Percentiles rank a stretch among this genome's conserved stretches.
These are phyloP conservation scores for Oxyruncus cristatus DNA, from an alignment of 2,113 vertebrate genomes.

Conservation along the genomic window DNA sequence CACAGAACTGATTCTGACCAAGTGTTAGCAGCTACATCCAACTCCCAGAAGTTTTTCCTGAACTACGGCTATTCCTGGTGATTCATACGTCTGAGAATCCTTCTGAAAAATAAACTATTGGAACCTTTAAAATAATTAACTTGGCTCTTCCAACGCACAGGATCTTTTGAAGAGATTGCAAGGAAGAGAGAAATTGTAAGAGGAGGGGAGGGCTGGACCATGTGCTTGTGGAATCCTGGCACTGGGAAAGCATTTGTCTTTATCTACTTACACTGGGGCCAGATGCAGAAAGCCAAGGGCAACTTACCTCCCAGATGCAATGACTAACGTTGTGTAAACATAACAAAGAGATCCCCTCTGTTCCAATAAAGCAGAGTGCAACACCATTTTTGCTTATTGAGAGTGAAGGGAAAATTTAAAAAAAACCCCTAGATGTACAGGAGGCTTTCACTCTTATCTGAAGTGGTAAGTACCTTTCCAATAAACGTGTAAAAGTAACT, in stretches of 20 bases:
- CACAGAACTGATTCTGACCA: constrained; percentile 26
- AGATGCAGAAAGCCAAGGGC: constrained; percentile 33
- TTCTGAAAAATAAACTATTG: constrained; percentile 57
- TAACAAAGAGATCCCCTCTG: constrained; percentile 3
- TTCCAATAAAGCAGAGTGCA: neutral
- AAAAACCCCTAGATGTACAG: neutral
- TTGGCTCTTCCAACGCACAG: constrained; percentile 16
- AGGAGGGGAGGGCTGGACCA: neutral
- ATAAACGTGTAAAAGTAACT: neutral
- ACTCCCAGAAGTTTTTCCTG: constrained; percentile 42
- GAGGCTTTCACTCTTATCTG: neutral
- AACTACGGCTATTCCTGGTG: constrained; percentile 25
- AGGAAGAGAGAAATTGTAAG: constrained; percentile 1
- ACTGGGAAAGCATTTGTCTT: neutral
- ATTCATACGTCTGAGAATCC: constrained; percentile 65
- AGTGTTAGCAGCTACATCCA: neutral
- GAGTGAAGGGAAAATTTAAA: neutral
- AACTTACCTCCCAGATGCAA: constrained; percentile 45
- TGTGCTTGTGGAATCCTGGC: constrained; percentile 30
- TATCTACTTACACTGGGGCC: neutral
- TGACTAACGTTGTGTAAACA: constrained; percentile 28
- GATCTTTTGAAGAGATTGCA: constrained; percentile 49
- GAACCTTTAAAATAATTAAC: constrained; percentile 53
- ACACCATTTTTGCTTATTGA: neutral
- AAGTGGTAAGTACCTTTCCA: neutral